Evolutionary conservation across 2,888 invertebrate species (phyloP).

Genomic region (Lutraria lutraria): DNA sequence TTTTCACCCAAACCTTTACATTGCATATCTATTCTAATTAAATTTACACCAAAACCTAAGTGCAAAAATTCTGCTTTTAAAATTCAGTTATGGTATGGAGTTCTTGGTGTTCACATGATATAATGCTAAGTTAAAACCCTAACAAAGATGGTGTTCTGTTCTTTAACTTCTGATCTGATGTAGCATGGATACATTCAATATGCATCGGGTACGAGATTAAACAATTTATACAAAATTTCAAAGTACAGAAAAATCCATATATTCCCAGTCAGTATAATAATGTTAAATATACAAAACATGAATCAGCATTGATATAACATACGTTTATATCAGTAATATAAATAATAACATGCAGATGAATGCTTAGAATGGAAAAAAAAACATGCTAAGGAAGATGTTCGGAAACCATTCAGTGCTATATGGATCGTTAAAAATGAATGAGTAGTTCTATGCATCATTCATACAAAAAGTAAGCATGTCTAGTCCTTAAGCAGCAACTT

Average conservation of each 20-base stretch:
- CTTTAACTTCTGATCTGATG: background rate
- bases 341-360: constrained; percentile 4
- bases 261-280: constrained; percentile 2
- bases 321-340: background rate
- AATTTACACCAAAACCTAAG: background rate
- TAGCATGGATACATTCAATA: background rate
- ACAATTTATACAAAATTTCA: background rate
- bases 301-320: background rate
- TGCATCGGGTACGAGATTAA: background rate
- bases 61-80: background rate
- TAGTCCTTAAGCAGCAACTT: background rate
- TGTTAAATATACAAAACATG: background rate
- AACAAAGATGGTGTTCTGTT: too few species aligned
- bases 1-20: background rate
- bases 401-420: background rate
- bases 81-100: too few species aligned
- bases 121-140: too few species aligned
- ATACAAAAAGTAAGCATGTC: background rate
- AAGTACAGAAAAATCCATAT: background rate
- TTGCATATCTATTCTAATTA: background rate
- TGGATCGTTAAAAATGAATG: background rate
- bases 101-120: too few species aligned
- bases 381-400: background rate
- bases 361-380: background rate
- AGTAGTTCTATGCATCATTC: background rate